Base-by-base conservation (phyloP, 2,113 vertebrate species). In the Trinectes maculatus region DNA sequence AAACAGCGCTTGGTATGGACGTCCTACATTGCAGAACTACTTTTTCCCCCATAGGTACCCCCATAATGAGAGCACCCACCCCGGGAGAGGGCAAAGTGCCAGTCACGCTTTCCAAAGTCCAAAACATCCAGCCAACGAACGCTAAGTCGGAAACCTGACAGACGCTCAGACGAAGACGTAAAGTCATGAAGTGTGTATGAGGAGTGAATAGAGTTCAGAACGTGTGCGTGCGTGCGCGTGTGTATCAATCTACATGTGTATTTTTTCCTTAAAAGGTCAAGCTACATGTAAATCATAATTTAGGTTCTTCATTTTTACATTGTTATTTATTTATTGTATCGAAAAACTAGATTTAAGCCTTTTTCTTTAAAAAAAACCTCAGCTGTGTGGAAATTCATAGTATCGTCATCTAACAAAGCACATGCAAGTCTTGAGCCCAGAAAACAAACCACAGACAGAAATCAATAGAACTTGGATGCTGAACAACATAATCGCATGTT, bases 101-200 rank as follows among this genome's bases (percentile, higher is more conserved):
- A 0, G 94, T 97, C 79, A 98, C 96, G 37, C 89, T 99, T 87
- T 97, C 98, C 85, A 97, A 93, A 92, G 95, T 98, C 73, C 96
- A 98, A 51, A 99, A 94, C 55, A 92, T 99, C 79, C 98, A 99
- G 65, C 98, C 98, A 37, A 69, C 83, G 2, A 85, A 31, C 55
- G 44, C 82, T 19, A 89, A 89, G 74, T 80, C 94, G 0, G 93
- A 95, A 72, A 96, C 96, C 89, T 98, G 95, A 67, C 86, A 63
- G 61, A 44, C 26, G 71, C 61, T 58, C 58, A 83, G 69, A 80
- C 82, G 68, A 77, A 76, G 75, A 47, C 55, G 31, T 48, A 12
- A 39, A 34, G 37, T 25, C 26, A 56, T 55, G 47, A 63, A 40
- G 49, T 25, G 62, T 70, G 69, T 57, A 11, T 68, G 46, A 61